Evolutionary conservation across 2,113 vertebrate genomes (phyloP).

Genomic region (Calidris pugnax): DNA sequence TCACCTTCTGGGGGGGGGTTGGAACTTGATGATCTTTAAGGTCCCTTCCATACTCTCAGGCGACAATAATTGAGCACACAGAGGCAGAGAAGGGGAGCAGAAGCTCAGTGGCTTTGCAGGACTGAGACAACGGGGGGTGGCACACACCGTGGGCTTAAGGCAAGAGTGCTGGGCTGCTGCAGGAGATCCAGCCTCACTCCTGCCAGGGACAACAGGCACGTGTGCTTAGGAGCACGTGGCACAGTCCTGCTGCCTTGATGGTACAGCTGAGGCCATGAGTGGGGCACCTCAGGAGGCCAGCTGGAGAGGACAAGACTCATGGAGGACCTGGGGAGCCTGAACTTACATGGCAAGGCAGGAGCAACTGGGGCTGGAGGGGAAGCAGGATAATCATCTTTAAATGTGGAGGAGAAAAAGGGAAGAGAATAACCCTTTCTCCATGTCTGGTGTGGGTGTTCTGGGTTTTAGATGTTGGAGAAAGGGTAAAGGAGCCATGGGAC

Average conservation of each 20-base stretch:
- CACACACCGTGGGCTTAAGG: background rate
- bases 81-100: background rate
- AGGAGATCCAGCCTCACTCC: background rate
- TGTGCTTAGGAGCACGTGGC: background rate
- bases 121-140: background rate
- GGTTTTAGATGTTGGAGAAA: background rate
- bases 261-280: background rate
- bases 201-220: fast-evolving
- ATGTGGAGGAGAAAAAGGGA: background rate
- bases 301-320: background rate
- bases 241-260: background rate
- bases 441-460: background rate
- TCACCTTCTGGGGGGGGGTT: background rate
- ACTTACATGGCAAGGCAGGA: background rate
- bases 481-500: background rate
- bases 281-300: background rate
- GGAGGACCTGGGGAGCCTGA: background rate
- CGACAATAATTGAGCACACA: background rate
- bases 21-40: background rate
- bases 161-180: background rate
- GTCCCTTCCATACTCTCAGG: background rate
- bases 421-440: background rate
- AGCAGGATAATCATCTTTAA: background rate
- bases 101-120: fast-evolving
- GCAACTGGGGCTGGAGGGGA: background rate